A percentile compares a stretch with the other conserved stretches of the same genome.
phyloP scores from a whole-genome alignment of 2,888 invertebrate species.

The Aproaerema taeniolella region DNA sequence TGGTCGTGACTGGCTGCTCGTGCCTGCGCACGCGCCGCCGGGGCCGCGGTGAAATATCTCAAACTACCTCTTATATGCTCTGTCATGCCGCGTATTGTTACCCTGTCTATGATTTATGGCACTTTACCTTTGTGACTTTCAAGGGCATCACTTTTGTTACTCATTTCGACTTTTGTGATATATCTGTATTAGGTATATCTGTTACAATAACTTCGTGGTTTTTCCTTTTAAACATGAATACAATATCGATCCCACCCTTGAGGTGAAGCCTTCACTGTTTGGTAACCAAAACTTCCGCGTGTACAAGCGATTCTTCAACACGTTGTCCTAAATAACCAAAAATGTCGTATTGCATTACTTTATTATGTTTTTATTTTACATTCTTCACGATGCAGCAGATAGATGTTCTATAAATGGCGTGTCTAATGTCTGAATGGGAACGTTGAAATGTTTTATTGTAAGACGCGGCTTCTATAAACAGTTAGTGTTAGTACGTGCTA shows the following conservation, averaged over 20 bases:
- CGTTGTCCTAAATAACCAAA: constrained; percentile 31
- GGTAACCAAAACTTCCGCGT: constrained; percentile 44
- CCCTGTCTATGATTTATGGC: constrained; percentile 61
- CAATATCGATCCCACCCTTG: constrained; percentile 52
- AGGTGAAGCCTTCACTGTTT: constrained; percentile 45
- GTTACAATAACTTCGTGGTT: too few species aligned
- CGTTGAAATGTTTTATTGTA: constrained; percentile 20
- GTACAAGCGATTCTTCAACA: constrained; percentile 21
- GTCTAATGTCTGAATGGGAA: constrained; percentile 14
- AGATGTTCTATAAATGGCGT: constrained; percentile 23
- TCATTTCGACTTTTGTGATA: constrained; percentile 21
- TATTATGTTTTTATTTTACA: constrained; percentile 21
- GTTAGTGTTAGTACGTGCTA: constrained; percentile 34
- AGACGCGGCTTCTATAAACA: constrained; percentile 29
- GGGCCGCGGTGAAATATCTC: constrained; percentile 53
- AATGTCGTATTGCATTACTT: constrained; percentile 31
- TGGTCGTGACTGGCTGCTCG: constrained; percentile 62
- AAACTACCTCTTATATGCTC: constrained; percentile 47
- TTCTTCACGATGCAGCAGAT: constrained; percentile 35
- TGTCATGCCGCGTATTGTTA: constrained; percentile 66
- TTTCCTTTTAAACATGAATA: too few species aligned
- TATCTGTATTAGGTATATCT: too few species aligned
- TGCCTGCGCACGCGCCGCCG: constrained; percentile 64
- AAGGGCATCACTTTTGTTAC: constrained; percentile 44
- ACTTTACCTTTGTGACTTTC: constrained; percentile 41